Evolutionary conservation across 2,797 vertebrate species (phyloP).

Genomic region (Octomys mimax): DNA sequence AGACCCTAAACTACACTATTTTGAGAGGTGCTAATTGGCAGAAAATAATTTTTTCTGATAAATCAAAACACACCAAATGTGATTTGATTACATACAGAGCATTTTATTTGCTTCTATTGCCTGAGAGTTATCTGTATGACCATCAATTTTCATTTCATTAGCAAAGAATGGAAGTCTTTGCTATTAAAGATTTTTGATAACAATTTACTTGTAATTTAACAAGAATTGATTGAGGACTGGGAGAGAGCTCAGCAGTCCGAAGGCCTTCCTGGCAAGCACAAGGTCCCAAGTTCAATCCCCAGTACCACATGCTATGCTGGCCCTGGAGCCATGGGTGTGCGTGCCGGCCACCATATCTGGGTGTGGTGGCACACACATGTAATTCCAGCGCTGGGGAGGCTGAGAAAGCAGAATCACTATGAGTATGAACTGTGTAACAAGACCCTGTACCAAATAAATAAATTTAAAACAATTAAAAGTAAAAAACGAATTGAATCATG

Average conservation of each 20-base stretch:
- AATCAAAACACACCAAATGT: not conserved
- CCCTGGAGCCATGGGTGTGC: no score
- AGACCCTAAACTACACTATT: not conserved
- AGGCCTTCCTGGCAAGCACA: no score
- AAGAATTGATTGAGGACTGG: not conserved
- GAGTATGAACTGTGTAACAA: no score
- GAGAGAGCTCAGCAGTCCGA: no score
- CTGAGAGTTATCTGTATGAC: not conserved
- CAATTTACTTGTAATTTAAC: conserved; percentile 28
- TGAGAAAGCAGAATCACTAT: no score
- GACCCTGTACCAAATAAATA: no score
- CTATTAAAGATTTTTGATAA: not conserved
- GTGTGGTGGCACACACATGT: no score
- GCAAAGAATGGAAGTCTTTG: conserved; percentile 21
- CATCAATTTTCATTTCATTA: conserved; percentile 41
- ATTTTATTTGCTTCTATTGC: not conserved
- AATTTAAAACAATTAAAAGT: no score
- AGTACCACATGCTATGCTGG: no score
- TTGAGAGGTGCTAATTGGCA: conserved; percentile 1
- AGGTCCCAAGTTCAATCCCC: no score
- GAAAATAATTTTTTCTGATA: not conserved
- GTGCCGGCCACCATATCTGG: no score
- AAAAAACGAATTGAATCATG: not conserved
- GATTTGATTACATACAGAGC: not conserved
- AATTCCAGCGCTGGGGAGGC: no score